Conservation (phyloP, 2,888 invertebrate species). For the Volucella bombylans region DNA sequence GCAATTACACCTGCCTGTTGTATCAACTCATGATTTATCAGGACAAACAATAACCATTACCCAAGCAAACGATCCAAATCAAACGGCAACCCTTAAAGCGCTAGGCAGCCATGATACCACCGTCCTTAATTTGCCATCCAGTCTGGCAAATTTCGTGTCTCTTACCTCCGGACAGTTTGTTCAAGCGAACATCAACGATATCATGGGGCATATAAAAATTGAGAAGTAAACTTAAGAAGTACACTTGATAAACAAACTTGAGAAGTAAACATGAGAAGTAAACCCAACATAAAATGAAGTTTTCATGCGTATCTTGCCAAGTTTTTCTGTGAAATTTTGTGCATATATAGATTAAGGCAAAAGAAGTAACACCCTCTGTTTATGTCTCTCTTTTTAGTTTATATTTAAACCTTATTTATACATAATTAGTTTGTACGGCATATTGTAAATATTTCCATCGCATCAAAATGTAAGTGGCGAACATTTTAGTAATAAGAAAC, state of each 20-base stretch:
- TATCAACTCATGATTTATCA: slow-evolving; percentile 79
- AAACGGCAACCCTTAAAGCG: slow-evolving; percentile 76
- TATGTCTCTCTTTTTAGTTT: background rate
- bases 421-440: slow-evolving; percentile 3
- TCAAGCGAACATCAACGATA: slow-evolving; percentile 77
- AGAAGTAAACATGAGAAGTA: slow-evolving; percentile 76
- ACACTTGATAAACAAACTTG: background rate
- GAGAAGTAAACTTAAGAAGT: slow-evolving; percentile 77
- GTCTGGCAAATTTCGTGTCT: slow-evolving; percentile 80
- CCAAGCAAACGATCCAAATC: slow-evolving; percentile 76
- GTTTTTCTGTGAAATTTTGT: slow-evolving; percentile 27
- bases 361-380: background rate
- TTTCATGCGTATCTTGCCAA: slow-evolving; percentile 62
- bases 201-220: slow-evolving; percentile 80
- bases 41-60: slow-evolving; percentile 81
- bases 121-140: slow-evolving; percentile 79
- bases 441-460: slow-evolving; percentile 35
- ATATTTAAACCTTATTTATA: slow-evolving; percentile 5
- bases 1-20: slow-evolving; percentile 80
- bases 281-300: background rate
- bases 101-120: slow-evolving; percentile 78
- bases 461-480: background rate
- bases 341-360: slow-evolving; percentile 47
- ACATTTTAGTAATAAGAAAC: no score
- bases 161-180: slow-evolving; percentile 80